A percentile compares a stretch with the other conserved stretches of the same genome.
These are phyloP conservation scores for sheep (Ovis aries) DNA, from an alignment of 2,113 vertebrate species.

Conservation along the genomic window DNA sequence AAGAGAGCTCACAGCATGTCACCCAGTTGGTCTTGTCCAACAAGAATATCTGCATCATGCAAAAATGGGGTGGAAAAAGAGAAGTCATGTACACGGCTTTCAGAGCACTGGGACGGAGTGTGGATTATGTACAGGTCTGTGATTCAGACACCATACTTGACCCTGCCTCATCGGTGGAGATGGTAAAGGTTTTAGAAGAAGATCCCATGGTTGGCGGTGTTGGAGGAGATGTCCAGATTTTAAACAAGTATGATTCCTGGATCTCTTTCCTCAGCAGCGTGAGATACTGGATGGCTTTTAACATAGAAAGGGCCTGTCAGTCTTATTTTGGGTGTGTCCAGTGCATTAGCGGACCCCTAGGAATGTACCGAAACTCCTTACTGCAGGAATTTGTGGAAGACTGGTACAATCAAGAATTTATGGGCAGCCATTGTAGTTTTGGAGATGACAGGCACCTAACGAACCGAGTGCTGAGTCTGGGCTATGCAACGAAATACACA, in stretches of 20 bases:
- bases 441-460: conserved; percentile 98
- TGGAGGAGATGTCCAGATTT: conserved; percentile 98
- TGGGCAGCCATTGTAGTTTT: conserved; percentile 98
- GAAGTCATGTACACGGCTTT: conserved; percentile 99
- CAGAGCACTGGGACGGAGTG: conserved; percentile 96
- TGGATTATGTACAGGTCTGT: conserved; percentile 99
- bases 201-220: conserved; percentile 98
- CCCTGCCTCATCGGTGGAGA: conserved; percentile 97
- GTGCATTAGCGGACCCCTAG: conserved; percentile 97
- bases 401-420: conserved; percentile 99
- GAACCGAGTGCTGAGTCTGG: conserved; percentile 96
- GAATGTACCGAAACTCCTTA: conserved; percentile 98
- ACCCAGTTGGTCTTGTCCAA: conserved; percentile 90
- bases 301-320: conserved; percentile 97
- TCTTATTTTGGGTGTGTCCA: conserved; percentile 99
- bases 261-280: conserved; percentile 98
- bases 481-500: conserved; percentile 98
- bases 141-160: conserved; percentile 99
- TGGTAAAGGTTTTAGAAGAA: conserved; percentile 98
- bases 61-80: conserved; percentile 99
- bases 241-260: conserved; percentile 99
- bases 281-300: conserved; percentile 99
- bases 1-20: conserved; percentile 90
- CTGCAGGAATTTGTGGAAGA: conserved; percentile 96
- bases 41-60: conserved; percentile 98